phyloP scores from a whole-genome alignment of 1,140 invertebrate genomes.

The Nephotettix cincticeps region DNA sequence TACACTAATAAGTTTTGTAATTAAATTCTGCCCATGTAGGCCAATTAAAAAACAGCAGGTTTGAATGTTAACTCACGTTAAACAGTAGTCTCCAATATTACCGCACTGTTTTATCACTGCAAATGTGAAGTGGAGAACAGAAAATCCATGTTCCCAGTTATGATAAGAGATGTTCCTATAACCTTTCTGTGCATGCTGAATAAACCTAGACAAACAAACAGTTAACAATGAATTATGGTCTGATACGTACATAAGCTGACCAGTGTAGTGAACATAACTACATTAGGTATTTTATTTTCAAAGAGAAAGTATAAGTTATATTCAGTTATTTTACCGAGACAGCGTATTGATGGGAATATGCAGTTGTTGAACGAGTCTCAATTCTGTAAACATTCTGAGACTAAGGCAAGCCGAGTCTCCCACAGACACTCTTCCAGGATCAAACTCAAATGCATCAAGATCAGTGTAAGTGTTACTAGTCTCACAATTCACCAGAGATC shows the following conservation, averaged over 20 bases:
- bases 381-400: background rate
- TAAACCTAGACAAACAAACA: background rate
- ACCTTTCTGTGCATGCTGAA: background rate
- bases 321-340: no score
- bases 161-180: background rate
- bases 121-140: background rate
- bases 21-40: no score
- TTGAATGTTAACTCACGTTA: conserved; percentile 9
- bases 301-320: no score
- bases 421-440: background rate
- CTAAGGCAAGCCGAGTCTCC: background rate
- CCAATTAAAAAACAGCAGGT: no score
- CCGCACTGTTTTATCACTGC: background rate
- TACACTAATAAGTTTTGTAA: no score
- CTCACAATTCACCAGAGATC: background rate
- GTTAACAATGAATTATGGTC: no score
- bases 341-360: no score
- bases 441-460: background rate
- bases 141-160: conserved; percentile 6
- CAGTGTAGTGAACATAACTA: no score
- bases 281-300: no score
- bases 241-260: no score
- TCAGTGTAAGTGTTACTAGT: background rate
- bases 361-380: background rate
- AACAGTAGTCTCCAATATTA: background rate